A percentile compares a stretch with the other conserved stretches of the same genome.
Conservation (phyloP, 2,113 vertebrate genomes). For the Solea senegalensis region DNA sequence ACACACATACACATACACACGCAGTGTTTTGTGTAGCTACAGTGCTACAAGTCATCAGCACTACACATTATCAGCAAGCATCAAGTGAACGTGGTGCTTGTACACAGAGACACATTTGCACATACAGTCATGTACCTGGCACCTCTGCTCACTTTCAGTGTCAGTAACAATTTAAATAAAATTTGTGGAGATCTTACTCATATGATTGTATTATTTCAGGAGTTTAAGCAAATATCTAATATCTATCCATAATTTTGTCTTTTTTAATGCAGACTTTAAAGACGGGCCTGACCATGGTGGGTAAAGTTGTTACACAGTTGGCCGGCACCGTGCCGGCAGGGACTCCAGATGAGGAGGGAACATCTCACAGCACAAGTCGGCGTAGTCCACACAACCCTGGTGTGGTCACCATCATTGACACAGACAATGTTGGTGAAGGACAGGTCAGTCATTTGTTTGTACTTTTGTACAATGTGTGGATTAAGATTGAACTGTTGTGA, state of each 20-base stretch:
- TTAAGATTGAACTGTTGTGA: too few relatives aligned
- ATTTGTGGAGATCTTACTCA: background rate
- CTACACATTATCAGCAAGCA: conserved; percentile 57
- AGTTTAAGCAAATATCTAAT: background rate
- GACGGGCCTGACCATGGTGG: conserved; percentile 96
- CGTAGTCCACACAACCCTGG: conserved; percentile 91
- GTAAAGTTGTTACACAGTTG: conserved; percentile 96
- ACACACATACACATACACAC: conserved; percentile 18
- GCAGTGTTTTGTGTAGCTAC: conserved; percentile 46
- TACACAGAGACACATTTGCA: conserved; percentile 14
- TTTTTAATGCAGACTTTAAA: conserved; percentile 87
- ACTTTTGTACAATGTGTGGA: too few relatives aligned
- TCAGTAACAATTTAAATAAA: background rate
- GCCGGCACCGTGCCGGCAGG: conserved; percentile 91
- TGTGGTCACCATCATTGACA: conserved; percentile 96
- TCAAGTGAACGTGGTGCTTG: conserved; percentile 37
- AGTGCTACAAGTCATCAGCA: conserved; percentile 60
- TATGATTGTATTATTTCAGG: background rate
- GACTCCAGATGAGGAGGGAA: conserved; percentile 88
- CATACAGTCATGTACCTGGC: background rate
- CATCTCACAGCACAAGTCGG: conserved; percentile 86
- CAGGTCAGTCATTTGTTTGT: conserved; percentile 82
- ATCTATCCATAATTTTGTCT: background rate
- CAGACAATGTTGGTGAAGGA: conserved; percentile 90
- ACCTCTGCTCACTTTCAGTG: background rate